phyloP scores from a whole-genome alignment of 2,888 invertebrate species.

The Stenodera caucasica region DNA sequence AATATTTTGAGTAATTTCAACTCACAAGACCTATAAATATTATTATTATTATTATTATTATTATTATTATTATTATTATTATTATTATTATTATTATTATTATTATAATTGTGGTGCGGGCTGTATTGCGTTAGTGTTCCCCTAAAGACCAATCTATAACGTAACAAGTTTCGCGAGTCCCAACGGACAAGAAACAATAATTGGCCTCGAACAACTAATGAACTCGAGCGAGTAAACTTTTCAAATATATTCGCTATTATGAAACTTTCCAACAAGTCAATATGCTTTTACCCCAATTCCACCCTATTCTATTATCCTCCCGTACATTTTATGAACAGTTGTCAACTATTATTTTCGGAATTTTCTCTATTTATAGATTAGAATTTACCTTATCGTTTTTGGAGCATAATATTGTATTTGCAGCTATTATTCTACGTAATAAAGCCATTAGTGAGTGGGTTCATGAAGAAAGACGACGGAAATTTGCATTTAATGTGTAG shows the following conservation, averaged over 20 bases:
- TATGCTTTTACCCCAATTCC: background rate
- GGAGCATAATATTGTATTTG: too few species aligned
- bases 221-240: constrained; percentile 9
- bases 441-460: constrained; percentile 7
- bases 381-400: too few species aligned
- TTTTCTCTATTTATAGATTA: too few species aligned
- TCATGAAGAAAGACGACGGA: constrained; percentile 2
- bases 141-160: constrained; percentile 7
- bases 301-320: background rate
- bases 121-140: background rate
- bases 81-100: too few species aligned
- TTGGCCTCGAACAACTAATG: constrained; percentile 11
- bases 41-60: too few species aligned
- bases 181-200: constrained; percentile 9
- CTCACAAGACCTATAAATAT: too few species aligned
- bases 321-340: background rate
- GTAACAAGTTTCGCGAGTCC: constrained; percentile 7
- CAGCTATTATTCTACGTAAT: constrained; percentile 3
- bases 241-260: constrained; percentile 13
- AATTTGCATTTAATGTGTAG: constrained; percentile 13
- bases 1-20: too few species aligned
- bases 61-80: too few species aligned
- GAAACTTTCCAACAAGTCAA: constrained; percentile 11
- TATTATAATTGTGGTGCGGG: too few species aligned
- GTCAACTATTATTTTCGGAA: too few species aligned